Evolutionary conservation across 2,113 vertebrate genomes (phyloP).

Genomic region (Synodontis membranacea): DNA sequence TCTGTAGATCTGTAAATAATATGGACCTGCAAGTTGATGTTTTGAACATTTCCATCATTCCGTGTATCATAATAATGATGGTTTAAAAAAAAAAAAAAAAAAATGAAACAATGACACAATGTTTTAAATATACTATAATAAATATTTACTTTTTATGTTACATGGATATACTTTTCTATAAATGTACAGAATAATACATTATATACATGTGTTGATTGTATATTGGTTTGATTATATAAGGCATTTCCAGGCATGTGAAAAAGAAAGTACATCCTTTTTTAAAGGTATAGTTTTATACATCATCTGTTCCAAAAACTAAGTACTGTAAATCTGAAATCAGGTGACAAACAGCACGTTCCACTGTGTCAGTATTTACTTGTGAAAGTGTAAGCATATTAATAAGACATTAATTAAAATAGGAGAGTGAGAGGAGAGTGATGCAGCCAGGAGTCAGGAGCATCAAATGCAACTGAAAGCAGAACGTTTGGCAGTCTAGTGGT

Average conservation of each 20-base stretch:
- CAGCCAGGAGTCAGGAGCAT: neutral
- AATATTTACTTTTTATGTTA: neutral
- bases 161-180: neutral
- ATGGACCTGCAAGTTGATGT: neutral
- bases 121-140: neutral
- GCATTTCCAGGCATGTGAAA: neutral
- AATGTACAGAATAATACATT: neutral
- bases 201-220: neutral
- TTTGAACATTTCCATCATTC: neutral
- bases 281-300: neutral
- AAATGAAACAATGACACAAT: neutral
- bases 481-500: neutral
- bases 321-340: neutral
- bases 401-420: neutral
- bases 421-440: too few species aligned
- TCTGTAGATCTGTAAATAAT: neutral
- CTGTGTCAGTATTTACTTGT: neutral
- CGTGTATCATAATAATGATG: neutral
- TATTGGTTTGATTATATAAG: neutral
- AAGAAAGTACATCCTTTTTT: neutral
- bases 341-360: neutral
- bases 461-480: neutral
- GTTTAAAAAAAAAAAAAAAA: neutral
- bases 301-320: neutral
- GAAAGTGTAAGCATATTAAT: neutral